These are phyloP conservation scores for Bufo bufo DNA, from an alignment of 2,113 vertebrate species.

Conservation along the genomic window DNA sequence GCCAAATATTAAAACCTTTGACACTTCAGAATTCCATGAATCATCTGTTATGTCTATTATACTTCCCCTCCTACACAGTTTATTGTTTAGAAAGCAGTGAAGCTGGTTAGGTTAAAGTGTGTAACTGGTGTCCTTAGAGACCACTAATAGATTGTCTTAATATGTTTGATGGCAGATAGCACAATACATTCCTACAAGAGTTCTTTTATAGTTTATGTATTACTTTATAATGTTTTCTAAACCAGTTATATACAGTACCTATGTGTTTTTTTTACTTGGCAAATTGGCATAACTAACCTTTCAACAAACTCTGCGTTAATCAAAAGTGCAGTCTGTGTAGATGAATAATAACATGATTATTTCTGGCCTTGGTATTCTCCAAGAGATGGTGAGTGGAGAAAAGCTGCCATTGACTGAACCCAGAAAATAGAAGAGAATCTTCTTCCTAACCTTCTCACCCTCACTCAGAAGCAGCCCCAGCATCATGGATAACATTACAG, in stretches of 20 bases:
- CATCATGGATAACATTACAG: too few relatives aligned
- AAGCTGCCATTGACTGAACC: too few relatives aligned
- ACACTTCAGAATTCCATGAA: conserved; percentile 30
- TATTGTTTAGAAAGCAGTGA: conserved; percentile 14
- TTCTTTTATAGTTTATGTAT: neutral
- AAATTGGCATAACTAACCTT: too few relatives aligned
- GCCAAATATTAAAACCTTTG: conserved; percentile 54
- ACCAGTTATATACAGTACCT: neutral
- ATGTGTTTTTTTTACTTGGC: neutral
- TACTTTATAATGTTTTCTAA: neutral
- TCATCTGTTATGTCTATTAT: conserved; percentile 50
- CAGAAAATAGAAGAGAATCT: too few relatives aligned
- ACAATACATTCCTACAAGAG: neutral
- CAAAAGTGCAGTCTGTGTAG: too few relatives aligned
- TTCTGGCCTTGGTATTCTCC: too few relatives aligned
- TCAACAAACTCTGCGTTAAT: too few relatives aligned
- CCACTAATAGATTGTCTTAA: neutral
- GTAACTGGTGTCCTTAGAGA: conserved; percentile 6
- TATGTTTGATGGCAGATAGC: neutral
- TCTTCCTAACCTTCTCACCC: too few relatives aligned
- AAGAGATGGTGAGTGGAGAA: too few relatives aligned
- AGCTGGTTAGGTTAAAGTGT: conserved; percentile 5
- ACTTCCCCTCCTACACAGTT: conserved; percentile 35
- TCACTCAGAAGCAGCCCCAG: too few relatives aligned
- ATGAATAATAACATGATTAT: too few relatives aligned